Conservation (phyloP, 2,888 invertebrate genomes). For the Ptilodon capucinus region DNA sequence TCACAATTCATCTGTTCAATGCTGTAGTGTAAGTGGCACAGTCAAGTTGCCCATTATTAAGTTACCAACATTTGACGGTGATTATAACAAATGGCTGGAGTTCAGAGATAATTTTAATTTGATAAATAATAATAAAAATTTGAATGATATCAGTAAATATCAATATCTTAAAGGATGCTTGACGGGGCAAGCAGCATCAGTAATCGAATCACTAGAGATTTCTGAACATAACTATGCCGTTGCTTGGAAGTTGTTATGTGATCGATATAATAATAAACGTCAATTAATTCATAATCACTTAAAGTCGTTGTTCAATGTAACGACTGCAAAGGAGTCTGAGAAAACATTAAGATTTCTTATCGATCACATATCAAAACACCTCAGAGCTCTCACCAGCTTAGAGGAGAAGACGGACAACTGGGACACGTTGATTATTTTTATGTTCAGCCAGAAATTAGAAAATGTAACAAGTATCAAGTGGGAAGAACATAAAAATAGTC, state of each 20-base stretch:
- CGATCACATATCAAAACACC: background rate
- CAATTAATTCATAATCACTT: constrained; percentile 6
- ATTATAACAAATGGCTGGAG: constrained; percentile 1
- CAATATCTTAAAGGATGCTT: constrained; percentile 4
- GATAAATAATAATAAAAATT: constrained; percentile 1
- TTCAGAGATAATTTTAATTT: background rate
- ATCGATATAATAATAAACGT: constrained; percentile 6
- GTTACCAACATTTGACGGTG: background rate
- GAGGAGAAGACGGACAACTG: background rate
- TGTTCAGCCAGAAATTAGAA: background rate
- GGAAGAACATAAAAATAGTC: constrained; percentile 1
- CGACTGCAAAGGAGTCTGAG: background rate
- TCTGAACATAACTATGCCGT: constrained; percentile 1
- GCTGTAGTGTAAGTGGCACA: background rate
- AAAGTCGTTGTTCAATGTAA: constrained; percentile 1
- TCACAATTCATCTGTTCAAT: background rate
- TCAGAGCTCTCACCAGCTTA: background rate
- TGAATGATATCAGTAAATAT: constrained; percentile 6
- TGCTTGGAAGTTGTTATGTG: constrained; percentile 5
- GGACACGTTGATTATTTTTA: constrained; percentile 3
- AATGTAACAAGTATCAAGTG: background rate
- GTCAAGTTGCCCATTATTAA: constrained; percentile 1
- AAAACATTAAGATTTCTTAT: background rate
- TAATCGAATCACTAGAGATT: constrained; percentile 5
- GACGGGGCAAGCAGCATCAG: background rate